Conservation (phyloP, 2,113 vertebrate genomes). For the Nipponia nippon region DNA sequence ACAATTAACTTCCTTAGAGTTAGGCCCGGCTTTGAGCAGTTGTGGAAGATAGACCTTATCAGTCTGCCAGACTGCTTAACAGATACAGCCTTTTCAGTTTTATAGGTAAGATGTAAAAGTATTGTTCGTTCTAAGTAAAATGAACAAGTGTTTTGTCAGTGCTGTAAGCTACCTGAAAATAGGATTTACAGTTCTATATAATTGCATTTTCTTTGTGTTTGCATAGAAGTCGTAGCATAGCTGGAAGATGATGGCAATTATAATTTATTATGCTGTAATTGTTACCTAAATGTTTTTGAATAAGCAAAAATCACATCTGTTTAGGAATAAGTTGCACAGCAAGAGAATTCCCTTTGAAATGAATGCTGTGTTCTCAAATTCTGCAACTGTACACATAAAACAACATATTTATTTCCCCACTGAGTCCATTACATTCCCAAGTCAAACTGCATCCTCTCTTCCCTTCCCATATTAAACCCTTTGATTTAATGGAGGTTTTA, state of each 20-base stretch:
- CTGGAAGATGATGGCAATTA: constrained; percentile 79
- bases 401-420: constrained; percentile 80
- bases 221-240: constrained; percentile 68
- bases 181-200: constrained; percentile 65
- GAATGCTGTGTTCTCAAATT: constrained; percentile 74
- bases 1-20: neutral
- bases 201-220: constrained; percentile 78
- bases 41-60: neutral
- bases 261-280: constrained; percentile 86
- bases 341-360: constrained; percentile 80
- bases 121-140: constrained; percentile 41
- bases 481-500: constrained; percentile 91
- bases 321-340: constrained; percentile 79
- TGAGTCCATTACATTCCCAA: constrained; percentile 80
- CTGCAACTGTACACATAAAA: constrained; percentile 78
- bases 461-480: constrained; percentile 83
- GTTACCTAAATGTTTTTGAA: constrained; percentile 87
- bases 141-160: constrained; percentile 46
- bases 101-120: neutral
- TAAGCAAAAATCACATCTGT: constrained; percentile 87
- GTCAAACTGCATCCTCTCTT: constrained; percentile 79
- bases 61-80: neutral
- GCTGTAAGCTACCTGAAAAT: constrained; percentile 63
- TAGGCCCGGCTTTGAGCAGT: neutral
- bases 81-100: neutral